These are phyloP conservation scores for Empidonax traillii DNA, from an alignment of 2,113 vertebrate genomes.

Conservation along the genomic window DNA sequence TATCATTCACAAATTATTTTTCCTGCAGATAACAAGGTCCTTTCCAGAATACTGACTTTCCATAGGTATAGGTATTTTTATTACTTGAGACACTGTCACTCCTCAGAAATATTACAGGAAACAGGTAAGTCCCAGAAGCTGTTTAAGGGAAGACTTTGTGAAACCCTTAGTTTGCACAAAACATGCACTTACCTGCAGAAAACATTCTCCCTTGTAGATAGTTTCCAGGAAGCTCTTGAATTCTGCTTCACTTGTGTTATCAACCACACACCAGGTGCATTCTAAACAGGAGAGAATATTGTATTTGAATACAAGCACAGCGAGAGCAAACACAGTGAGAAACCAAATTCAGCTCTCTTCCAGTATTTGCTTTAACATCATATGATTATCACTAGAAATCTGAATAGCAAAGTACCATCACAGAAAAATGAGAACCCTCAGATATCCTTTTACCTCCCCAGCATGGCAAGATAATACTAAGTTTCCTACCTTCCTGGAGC, in stretches of 20 bases:
- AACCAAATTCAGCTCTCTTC: not conserved
- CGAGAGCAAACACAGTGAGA: conserved; percentile 4
- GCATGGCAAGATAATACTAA: not conserved
- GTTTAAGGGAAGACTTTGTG: not conserved
- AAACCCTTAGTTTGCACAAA: not conserved
- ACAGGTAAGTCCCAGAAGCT: not conserved
- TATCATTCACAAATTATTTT: not conserved
- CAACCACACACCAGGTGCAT: conserved; percentile 81
- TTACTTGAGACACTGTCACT: not conserved
- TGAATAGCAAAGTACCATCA: not conserved
- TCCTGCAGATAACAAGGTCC: not conserved
- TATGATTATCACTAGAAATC: not conserved
- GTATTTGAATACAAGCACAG: not conserved
- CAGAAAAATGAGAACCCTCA: not conserved
- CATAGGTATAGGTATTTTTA: not conserved
- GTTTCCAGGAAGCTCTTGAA: conserved; percentile 80
- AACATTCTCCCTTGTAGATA: conserved; percentile 81
- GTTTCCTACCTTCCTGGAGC: conserved; percentile 87
- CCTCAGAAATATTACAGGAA: not conserved
- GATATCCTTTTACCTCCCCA: not conserved
- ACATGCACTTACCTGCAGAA: conserved; percentile 84
- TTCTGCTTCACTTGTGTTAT: conserved; percentile 72
- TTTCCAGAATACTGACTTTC: not conserved
- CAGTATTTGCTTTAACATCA: not conserved
- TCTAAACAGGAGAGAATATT: conserved; percentile 72